phyloP scores from a whole-genome alignment of 2,113 vertebrate genomes.

The Sinocyclocheilus anshuiensis region DNA sequence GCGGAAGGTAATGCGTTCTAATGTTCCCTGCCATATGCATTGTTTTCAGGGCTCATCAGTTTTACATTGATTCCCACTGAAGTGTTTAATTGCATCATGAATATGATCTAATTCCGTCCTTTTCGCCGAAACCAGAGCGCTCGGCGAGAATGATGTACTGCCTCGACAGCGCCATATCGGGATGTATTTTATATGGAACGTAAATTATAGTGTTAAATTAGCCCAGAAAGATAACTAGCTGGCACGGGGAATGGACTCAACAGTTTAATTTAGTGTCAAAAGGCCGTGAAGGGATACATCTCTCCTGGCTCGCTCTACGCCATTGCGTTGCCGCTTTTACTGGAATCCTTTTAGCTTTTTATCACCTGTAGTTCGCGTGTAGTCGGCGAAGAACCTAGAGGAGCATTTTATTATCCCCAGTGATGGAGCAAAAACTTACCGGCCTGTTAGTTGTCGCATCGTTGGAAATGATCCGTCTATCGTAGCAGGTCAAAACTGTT shows the following conservation, averaged over 20 bases:
- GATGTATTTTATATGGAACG: slow-evolving; percentile 84
- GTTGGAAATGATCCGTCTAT: not conserved
- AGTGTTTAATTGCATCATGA: slow-evolving; percentile 99
- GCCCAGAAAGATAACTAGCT: slow-evolving; percentile 84
- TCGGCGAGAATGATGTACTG: slow-evolving; percentile 96
- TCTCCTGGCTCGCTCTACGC: slow-evolving; percentile 63
- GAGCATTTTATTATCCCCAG: not conserved
- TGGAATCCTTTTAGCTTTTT: slow-evolving; percentile 63
- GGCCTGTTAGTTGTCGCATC: too few relatives aligned
- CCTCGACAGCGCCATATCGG: slow-evolving; percentile 86
- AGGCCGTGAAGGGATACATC: slow-evolving; percentile 81
- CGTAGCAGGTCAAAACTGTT: not conserved
- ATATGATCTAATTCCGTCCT: slow-evolving; percentile 99
- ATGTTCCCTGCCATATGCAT: slow-evolving; percentile 99
- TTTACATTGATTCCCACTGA: slow-evolving; percentile 99
- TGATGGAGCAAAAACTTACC: slow-evolving; percentile 2
- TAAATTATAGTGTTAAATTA: slow-evolving; percentile 87
- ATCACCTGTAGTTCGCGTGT: slow-evolving; percentile 34
- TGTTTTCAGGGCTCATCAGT: slow-evolving; percentile 99
- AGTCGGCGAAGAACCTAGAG: not conserved
- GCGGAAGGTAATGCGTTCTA: slow-evolving; percentile 99
- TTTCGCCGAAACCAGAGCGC: slow-evolving; percentile 97
- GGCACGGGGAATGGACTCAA: slow-evolving; percentile 82
- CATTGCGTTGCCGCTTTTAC: slow-evolving; percentile 70
- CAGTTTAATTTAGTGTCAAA: slow-evolving; percentile 85